These are phyloP conservation scores for Parthenolecanium corni DNA, from an alignment of 2,888 invertebrate genomes.

Conservation along the genomic window DNA sequence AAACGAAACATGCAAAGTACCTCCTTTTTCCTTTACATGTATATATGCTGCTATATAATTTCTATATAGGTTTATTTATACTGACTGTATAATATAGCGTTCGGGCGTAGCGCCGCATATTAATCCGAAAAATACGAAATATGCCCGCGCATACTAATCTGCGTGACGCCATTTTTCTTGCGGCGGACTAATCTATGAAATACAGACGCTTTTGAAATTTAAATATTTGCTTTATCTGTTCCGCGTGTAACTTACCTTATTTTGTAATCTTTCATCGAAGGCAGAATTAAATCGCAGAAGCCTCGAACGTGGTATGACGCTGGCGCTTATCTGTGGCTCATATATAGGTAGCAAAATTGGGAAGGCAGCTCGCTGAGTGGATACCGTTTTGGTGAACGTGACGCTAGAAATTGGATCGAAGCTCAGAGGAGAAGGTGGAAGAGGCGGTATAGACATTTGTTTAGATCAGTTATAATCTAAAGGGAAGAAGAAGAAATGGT, in stretches of 20 bases:
- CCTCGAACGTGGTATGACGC: background rate
- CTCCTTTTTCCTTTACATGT: no score
- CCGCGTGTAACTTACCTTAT: slow-evolving; percentile 13
- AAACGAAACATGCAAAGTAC: background rate
- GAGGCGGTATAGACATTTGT: no score
- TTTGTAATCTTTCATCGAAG: background rate
- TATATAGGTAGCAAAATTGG: no score
- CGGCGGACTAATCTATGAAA: slow-evolving; percentile 12
- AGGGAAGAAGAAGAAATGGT: no score
- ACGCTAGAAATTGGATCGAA: no score
- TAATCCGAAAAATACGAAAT: background rate
- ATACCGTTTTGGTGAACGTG: no score
- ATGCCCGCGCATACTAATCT: slow-evolving; percentile 27
- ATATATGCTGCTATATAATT: no score
- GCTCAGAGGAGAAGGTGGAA: no score
- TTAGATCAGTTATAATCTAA: no score
- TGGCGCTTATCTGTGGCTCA: background rate
- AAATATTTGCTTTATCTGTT: slow-evolving; percentile 26
- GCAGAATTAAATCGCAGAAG: background rate
- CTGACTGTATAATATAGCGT: no score
- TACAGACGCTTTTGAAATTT: slow-evolving; percentile 20
- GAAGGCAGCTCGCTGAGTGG: no score
- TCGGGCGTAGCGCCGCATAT: background rate
- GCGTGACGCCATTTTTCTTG: slow-evolving; percentile 26
- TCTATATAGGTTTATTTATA: no score